Conservation (phyloP, 1,140 invertebrate species). For the Drosophila serrata region DNA sequence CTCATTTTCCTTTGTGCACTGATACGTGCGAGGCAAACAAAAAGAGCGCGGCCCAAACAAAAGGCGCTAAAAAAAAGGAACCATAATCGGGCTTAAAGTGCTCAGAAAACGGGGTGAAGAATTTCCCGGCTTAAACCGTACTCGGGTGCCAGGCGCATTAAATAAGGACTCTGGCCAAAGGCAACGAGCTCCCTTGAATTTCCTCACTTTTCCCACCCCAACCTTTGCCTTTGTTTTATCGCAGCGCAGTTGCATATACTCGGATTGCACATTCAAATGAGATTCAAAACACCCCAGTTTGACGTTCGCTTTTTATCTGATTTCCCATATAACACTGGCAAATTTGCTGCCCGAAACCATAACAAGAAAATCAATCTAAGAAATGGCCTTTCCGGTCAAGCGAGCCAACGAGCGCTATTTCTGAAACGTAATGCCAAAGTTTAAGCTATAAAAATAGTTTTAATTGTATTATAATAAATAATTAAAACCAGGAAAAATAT, state of each 20-base stretch:
- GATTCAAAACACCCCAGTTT: background rate
- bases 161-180: slow-evolving; percentile 38
- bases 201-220: background rate
- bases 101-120: slow-evolving; percentile 32
- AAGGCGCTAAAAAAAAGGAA: slow-evolving; percentile 50
- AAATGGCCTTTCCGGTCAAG: slow-evolving; percentile 25
- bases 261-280: slow-evolving; percentile 7
- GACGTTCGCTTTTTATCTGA: slow-evolving; percentile 53
- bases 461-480: background rate
- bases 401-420: background rate
- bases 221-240: slow-evolving; percentile 3
- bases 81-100: slow-evolving; percentile 69
- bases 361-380: slow-evolving; percentile 36
- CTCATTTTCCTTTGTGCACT: slow-evolving; percentile 71
- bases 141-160: slow-evolving; percentile 35
- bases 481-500: background rate
- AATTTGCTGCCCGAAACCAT: slow-evolving; percentile 9
- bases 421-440: background rate
- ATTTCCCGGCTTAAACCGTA: slow-evolving; percentile 5
- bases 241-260: slow-evolving; percentile 9
- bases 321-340: slow-evolving; percentile 47
- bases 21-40: slow-evolving; percentile 75
- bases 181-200: background rate
- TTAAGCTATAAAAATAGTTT: background rate
- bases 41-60: slow-evolving; percentile 59